These are phyloP conservation scores for Brachyhypopomus occidentalis DNA, from an alignment of 2,113 vertebrate species.

Conservation along the genomic window DNA sequence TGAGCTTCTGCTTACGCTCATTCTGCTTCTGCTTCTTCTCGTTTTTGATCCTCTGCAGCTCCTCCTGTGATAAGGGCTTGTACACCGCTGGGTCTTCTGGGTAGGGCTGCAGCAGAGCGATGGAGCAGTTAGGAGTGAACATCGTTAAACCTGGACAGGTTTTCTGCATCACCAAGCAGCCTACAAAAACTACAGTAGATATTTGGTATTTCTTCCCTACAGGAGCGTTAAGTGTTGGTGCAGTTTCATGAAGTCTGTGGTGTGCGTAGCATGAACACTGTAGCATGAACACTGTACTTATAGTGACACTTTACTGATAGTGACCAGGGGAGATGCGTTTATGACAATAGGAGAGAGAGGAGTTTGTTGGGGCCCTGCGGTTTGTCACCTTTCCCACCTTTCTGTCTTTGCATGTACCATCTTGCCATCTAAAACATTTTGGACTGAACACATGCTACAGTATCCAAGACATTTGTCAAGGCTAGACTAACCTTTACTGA, in stretches of 20 bases:
- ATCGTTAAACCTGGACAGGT: neutral
- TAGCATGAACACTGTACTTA: neutral
- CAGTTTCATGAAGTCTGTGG: neutral
- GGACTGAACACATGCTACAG: too few relatives aligned
- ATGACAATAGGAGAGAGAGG: neutral
- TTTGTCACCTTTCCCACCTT: neutral
- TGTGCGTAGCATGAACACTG: neutral
- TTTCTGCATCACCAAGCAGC: neutral
- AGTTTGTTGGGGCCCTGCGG: neutral
- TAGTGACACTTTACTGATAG: neutral
- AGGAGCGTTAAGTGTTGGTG: neutral
- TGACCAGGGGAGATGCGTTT: neutral
- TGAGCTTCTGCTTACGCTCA: conserved; percentile 92
- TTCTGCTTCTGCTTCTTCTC: conserved; percentile 94
- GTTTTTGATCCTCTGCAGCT: conserved; percentile 92
- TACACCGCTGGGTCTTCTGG: conserved; percentile 93
- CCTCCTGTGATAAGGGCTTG: conserved; percentile 91
- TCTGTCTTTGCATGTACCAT: neutral
- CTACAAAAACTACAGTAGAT: neutral
- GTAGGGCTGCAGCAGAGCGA: conserved; percentile 78
- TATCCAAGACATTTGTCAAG: too few relatives aligned
- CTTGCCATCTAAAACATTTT: too few relatives aligned
- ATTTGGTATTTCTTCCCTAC: neutral
- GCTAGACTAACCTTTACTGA: too few relatives aligned
- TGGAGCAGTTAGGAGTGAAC: neutral